phyloP scores from a whole-genome alignment of 2,888 invertebrate species.

The Monochamus alternatus region DNA sequence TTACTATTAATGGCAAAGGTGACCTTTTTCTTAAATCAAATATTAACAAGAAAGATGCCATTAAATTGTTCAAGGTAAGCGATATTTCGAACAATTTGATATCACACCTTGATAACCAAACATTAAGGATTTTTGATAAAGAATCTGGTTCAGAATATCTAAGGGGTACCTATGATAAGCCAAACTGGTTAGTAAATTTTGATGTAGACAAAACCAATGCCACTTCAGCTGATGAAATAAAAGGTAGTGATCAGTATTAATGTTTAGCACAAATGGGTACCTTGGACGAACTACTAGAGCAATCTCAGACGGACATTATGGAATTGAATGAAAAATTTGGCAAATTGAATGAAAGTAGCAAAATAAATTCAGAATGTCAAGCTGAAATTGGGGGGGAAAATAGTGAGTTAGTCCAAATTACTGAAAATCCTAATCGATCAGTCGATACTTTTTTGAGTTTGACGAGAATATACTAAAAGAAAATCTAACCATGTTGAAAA shows the following conservation, averaged over 20 bases:
- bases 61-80: slow-evolving; percentile 24
- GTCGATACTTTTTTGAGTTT: background rate
- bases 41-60: slow-evolving; percentile 11
- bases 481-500: background rate
- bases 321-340: background rate
- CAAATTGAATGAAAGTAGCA: background rate
- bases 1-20: slow-evolving; percentile 22
- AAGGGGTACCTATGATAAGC: background rate
- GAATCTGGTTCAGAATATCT: background rate
- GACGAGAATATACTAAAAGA: background rate
- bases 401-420: background rate
- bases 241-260: background rate
- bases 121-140: background rate
- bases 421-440: background rate
- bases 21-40: slow-evolving; percentile 29
- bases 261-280: slow-evolving; percentile 27
- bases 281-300: background rate
- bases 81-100: slow-evolving; percentile 28
- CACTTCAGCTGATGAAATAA: slow-evolving; percentile 9
- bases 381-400: slow-evolving; percentile 21
- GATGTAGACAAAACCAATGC: slow-evolving; percentile 8
- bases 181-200: slow-evolving; percentile 11
- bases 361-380: background rate
- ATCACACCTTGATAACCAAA: slow-evolving; percentile 12
- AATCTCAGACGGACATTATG: slow-evolving; percentile 9